Conservation (phyloP, 2,888 invertebrate genomes). For the Troides oblongomaculatus region DNA sequence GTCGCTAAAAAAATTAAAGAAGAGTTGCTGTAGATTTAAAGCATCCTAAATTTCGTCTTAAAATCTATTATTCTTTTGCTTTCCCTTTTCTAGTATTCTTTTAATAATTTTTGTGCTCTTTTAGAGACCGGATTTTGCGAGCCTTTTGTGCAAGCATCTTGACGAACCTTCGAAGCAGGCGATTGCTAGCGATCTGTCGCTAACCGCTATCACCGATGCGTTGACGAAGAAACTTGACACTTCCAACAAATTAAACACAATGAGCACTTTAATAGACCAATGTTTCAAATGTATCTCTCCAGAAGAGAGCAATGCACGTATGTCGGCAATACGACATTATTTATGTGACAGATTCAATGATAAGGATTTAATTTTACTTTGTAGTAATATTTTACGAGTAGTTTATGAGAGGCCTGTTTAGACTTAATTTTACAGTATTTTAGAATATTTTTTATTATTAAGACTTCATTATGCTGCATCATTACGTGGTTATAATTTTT, state of each 20-base stretch:
- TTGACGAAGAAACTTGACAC: conserved; percentile 45
- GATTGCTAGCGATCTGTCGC: conserved; percentile 49
- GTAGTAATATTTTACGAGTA: conserved; percentile 54
- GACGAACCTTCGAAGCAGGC: conserved; percentile 44
- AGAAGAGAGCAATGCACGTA: conserved; percentile 36
- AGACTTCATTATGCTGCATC: not conserved
- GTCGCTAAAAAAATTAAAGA: too few relatives aligned
- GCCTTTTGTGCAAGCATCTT: conserved; percentile 46
- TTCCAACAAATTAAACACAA: conserved; percentile 37
- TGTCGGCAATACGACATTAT: conserved; percentile 50
- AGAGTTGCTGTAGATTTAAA: too few relatives aligned
- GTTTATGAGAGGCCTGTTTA: conserved; percentile 45
- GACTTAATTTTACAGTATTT: conserved; percentile 13
- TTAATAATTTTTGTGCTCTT: conserved; percentile 35
- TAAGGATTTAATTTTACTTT: conserved; percentile 55
- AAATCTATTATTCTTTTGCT: not conserved
- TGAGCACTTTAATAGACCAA: conserved; percentile 46
- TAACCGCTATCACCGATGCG: conserved; percentile 40
- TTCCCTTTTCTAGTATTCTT: not conserved
- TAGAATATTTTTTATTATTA: conserved; percentile 23
- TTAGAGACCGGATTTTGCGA: conserved; percentile 60
- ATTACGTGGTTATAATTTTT: not conserved
- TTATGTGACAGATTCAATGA: conserved; percentile 50
- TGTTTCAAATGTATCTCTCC: conserved; percentile 33
- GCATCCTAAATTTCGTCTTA: not conserved